Evolutionary conservation across 2,888 invertebrate genomes (phyloP).

Genomic region (Eurytoma adleriae): DNA sequence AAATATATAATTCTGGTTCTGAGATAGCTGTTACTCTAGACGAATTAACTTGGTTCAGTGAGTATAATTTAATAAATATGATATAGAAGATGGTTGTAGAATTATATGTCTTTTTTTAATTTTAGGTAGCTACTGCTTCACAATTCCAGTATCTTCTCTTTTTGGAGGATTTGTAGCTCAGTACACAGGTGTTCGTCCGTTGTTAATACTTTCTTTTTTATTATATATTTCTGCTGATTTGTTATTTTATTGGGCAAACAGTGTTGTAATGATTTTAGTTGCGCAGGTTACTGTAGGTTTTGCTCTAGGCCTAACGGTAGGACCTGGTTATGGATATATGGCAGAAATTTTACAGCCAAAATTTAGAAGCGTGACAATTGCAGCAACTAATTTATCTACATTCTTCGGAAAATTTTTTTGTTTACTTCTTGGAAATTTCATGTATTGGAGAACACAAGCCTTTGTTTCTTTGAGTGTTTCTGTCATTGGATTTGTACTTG

Average conservation of each 20-base stretch:
- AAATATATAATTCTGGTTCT: too few species aligned
- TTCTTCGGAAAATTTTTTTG: background rate
- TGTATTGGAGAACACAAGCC: too few species aligned
- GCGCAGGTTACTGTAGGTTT: background rate
- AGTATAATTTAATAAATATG: too few species aligned
- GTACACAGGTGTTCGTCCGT: background rate
- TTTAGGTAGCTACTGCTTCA: background rate
- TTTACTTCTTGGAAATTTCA: too few species aligned
- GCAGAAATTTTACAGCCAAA: background rate
- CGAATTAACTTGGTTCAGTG: too few species aligned
- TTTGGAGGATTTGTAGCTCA: constrained; percentile 1
- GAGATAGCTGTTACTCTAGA: too few species aligned
- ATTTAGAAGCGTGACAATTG: background rate
- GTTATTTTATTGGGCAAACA: background rate
- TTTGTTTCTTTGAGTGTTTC: too few species aligned
- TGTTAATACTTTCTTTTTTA: background rate
- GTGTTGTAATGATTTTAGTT: background rate
- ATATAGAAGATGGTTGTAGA: too few species aligned
- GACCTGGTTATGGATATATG: background rate
- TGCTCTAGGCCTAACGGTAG: background rate
- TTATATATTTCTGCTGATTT: background rate
- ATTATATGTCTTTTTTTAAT: background rate
- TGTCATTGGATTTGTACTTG: too few species aligned
- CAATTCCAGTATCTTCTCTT: background rate
- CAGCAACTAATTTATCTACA: background rate